phyloP scores from a whole-genome alignment of 1,140 invertebrate genomes.

The Yoshiicerus persimilis region DNA sequence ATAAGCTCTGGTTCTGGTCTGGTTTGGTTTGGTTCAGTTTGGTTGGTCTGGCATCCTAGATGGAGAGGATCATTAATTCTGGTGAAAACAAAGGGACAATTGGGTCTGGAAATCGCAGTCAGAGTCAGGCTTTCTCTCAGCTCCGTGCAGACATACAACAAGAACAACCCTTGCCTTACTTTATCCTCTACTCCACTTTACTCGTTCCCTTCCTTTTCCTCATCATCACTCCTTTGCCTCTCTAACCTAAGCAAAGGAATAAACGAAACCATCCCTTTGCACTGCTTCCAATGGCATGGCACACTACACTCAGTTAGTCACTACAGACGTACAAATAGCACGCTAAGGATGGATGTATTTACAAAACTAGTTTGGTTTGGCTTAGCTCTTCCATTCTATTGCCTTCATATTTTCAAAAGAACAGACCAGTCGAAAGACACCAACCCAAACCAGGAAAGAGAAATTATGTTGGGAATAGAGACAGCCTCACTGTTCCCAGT shows the following conservation, averaged over 20 bases:
- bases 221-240: not conserved
- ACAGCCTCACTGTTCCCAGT: not conserved
- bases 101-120: slow-evolving; percentile 22
- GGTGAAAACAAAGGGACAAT: slow-evolving; percentile 33
- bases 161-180: slow-evolving; percentile 14
- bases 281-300: not conserved
- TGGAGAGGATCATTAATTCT: slow-evolving; percentile 34
- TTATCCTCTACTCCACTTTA: not conserved
- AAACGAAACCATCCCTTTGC: not conserved
- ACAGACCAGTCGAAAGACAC: not conserved
- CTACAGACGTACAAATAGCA: not conserved
- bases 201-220: not conserved
- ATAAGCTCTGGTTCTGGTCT: not conserved
- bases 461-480: not conserved
- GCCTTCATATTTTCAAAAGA: slow-evolving; percentile 1
- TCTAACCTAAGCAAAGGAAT: not conserved
- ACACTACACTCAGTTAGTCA: not conserved
- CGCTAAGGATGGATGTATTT: not conserved
- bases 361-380: not conserved
- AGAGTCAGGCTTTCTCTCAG: slow-evolving; percentile 25
- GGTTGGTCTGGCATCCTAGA: slow-evolving; percentile 10
- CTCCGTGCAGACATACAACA: not conserved
- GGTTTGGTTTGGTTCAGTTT: not conserved
- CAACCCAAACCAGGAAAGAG: not conserved
- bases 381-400: not conserved